Conservation (phyloP, 2,888 invertebrate species). For the Lutraria lutraria region DNA sequence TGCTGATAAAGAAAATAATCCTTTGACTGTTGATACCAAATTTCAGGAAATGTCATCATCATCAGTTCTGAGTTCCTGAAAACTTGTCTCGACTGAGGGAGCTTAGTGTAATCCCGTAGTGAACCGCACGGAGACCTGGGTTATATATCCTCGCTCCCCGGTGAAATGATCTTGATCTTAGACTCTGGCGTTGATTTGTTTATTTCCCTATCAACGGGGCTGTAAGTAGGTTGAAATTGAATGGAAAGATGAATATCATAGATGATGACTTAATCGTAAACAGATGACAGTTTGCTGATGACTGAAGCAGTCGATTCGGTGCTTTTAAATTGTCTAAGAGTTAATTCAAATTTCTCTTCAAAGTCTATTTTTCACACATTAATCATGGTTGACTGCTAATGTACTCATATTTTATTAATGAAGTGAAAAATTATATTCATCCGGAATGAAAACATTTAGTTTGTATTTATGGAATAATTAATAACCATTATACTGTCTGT, state of each 20-base stretch:
- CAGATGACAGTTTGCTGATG: background rate
- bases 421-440: constrained; percentile 15
- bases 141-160: background rate
- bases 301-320: background rate
- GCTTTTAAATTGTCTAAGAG: background rate
- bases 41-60: constrained; percentile 15
- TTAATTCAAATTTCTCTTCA: background rate
- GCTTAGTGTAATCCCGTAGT: constrained; percentile 3
- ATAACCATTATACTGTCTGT: background rate
- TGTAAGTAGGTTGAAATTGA: constrained; percentile 22
- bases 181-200: constrained; percentile 8
- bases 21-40: background rate
- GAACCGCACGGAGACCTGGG: background rate
- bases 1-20: constrained; percentile 13
- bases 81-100: background rate
- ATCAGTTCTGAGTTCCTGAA: background rate
- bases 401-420: constrained; percentile 5
- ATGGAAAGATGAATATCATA: constrained; percentile 15
- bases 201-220: constrained; percentile 18
- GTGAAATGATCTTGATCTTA: constrained; percentile 7
- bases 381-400: background rate
- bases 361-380: background rate
- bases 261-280: background rate
- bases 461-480: background rate
- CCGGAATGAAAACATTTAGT: background rate